phyloP scores from a whole-genome alignment of 2,888 invertebrate genomes.

The Omphaloscelis lunosa region DNA sequence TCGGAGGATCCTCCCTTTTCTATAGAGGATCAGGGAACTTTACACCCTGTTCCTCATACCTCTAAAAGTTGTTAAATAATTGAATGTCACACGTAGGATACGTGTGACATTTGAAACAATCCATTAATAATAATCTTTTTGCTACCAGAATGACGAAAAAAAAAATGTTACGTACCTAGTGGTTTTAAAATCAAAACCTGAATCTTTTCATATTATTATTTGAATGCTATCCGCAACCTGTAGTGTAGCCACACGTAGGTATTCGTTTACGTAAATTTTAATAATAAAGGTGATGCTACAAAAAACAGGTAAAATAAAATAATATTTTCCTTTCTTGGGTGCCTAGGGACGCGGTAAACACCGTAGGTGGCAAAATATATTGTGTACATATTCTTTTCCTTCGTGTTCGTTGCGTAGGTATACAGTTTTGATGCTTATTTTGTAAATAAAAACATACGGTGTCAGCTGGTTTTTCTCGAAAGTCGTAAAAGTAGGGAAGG shows the following conservation, averaged over 20 bases:
- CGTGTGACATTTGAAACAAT: too few species aligned
- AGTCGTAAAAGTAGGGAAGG: conserved; percentile 64
- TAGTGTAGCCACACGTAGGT: conserved; percentile 4
- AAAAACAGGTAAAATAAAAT: conserved; percentile 66
- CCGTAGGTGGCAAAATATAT: conserved; percentile 68
- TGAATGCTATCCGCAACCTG: conserved; percentile 33
- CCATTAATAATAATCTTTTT: too few species aligned
- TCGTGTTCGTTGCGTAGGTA: conserved; percentile 34
- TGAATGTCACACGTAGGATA: too few species aligned
- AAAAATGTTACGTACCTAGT: not conserved
- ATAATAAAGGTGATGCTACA: conserved; percentile 63
- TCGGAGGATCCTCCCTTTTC: too few species aligned
- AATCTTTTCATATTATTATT: conserved; percentile 21
- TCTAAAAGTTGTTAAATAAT: too few species aligned
- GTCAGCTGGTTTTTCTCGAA: conserved; percentile 57
- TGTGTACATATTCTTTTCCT: conserved; percentile 57
- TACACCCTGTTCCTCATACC: too few species aligned
- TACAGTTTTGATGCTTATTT: conserved; percentile 62
- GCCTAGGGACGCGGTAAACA: conserved; percentile 65
- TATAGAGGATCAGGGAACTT: too few species aligned
- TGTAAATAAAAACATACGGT: conserved; percentile 64
- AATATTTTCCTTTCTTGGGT: conserved; percentile 63
- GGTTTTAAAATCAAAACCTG: conserved; percentile 1
- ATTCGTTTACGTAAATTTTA: conserved; percentile 61
- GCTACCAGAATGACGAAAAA: too few species aligned